Evolutionary conservation across 2,888 invertebrate species (phyloP), one percentile per base, ranked within the genome.

Genomic region (Acleris emargana): DNA sequence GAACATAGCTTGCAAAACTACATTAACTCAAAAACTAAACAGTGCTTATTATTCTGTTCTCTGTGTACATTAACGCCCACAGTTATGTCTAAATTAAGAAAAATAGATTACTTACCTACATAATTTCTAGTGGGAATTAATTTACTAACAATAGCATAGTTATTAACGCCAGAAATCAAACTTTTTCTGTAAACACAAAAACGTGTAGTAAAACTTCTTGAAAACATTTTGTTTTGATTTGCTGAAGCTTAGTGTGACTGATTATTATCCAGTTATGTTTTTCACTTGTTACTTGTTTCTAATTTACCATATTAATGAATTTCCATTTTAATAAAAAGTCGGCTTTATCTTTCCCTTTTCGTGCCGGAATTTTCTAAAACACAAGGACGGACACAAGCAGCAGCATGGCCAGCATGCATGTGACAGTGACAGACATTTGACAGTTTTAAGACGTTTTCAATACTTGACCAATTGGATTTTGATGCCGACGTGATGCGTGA

Each of bases 151-250:
- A 18, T 20, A 18, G 38, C 32, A 11, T 22, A 11, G n/a, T 45
- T 45, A 52, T 57, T 51, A 18, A 38, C 57, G 3, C 43, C 32
- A n/a, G 57, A 32, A 38, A 61, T 16, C 2, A 60, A 51, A 52
- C 52, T 51, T n/a, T 52, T 66, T 42, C 51, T 60, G 38, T 57
- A 52, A 6, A 59, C 16, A 16, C 59, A 54, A n/a, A 66, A 51
- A 51, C 45, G 51, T 42, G 55, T 5, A 13, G 32, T 38, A 51
- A 66, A 61, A 45, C 57, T 50, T 18, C 25, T 66, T 16, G 51
- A 52, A 42, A 61, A 57, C 66, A 66, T 66, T 20, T 16, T 50
- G 47, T 59, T 51, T 22, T 5, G 7, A 9, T 18, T 53, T 6
- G 7, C 42, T 13, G 25, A 16, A 32, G 25, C n/a, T 53, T 18